Percentiles rank a stretch among this genome's conserved stretches.
Conservation (phyloP, 1,140 invertebrate species). For the Monochamus saltuarius region DNA sequence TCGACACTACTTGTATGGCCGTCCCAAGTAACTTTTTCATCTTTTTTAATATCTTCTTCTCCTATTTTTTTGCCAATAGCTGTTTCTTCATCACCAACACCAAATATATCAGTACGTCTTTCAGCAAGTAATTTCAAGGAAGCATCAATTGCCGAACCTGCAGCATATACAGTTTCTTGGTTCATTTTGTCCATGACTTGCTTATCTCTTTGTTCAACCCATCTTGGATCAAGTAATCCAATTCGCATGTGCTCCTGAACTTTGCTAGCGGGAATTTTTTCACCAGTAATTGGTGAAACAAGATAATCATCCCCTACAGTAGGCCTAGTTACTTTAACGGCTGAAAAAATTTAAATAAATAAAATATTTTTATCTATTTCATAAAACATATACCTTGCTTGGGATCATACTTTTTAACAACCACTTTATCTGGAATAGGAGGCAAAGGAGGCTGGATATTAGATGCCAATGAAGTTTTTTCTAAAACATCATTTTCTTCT, state of each 20-base stretch:
- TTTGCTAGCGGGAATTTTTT: slow-evolving; percentile 94
- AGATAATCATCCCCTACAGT: slow-evolving; percentile 82
- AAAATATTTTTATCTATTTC: too few relatives aligned
- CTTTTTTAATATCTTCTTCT: slow-evolving; percentile 86
- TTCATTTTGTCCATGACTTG: slow-evolving; percentile 79
- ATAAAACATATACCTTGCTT: slow-evolving; percentile 63
- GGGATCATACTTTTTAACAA: slow-evolving; percentile 98
- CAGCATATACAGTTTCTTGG: slow-evolving; percentile 84
- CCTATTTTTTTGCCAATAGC: slow-evolving; percentile 99
- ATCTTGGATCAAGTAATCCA: slow-evolving; percentile 94
- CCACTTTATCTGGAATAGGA: slow-evolving; percentile 88
- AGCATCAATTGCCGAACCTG: slow-evolving; percentile 89
- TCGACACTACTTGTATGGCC: slow-evolving; percentile 95
- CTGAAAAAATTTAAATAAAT: slow-evolving; percentile 37
- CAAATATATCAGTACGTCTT: slow-evolving; percentile 99
- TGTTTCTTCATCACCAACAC: slow-evolving; percentile 97
- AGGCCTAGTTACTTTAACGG: slow-evolving; percentile 60
- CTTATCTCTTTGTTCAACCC: slow-evolving; percentile 95
- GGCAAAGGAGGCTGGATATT: slow-evolving; percentile 62
- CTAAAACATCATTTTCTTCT: slow-evolving; percentile 62
- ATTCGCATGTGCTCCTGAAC: slow-evolving; percentile 98
- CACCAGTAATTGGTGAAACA: slow-evolving; percentile 97
- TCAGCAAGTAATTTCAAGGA: slow-evolving; percentile 96
- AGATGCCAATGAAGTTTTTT: slow-evolving; percentile 54
- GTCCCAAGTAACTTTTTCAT: slow-evolving; percentile 96